Evolutionary conservation across 2,888 invertebrate genomes (phyloP), one percentile per base, ranked within the genome.

Genomic region (Lasioglossum zephyrum): DNA sequence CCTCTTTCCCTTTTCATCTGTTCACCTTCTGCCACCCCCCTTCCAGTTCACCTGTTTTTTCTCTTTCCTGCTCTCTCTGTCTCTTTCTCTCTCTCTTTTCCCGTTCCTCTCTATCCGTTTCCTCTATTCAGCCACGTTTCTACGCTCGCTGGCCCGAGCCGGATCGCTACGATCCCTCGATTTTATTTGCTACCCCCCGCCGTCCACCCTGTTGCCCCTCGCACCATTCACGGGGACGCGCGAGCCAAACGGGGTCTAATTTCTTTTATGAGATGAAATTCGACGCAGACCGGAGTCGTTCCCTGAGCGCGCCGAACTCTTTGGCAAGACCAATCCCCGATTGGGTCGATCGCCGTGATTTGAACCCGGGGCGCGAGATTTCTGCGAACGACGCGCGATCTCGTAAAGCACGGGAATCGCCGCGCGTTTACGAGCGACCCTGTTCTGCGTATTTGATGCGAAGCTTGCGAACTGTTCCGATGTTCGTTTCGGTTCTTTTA

Each of bases 261-360:
- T 91, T 91, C 90, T 91, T 94, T 93, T 92, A 92, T 91, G 92
- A 92, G 91, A 89, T 91, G 89, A 92, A 93, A 93, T 91, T 92
- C 92, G 88, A 92, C 91, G 89, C 83, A 85, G 77, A 81, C 75
- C 72, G 47, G n/a, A 81, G 84, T 82, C 81, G 44, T 84, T 84
- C 66, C 18, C 69, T 39, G 74, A 36, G 16, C 9, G 36, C 13
- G 73, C 11, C 16, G 9, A 18, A 75, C 73, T 66, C 47, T 41
- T 36, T 22, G 9, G 57, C 57, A 57, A 3, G n/a, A 57, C 11
- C 11, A 11, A n/a, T 57, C 57, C n/a, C 1, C 60, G 47, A 63
- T 80, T 70, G 77, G n/a, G 39, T 57, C 74, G 69, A 82, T 79
- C 41, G 39, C 47, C 69, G 26, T 41, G 31, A 73, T 57, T 66